These are phyloP conservation scores for Melanotaenia nigrans DNA, from an alignment of 2,797 vertebrate species.

Conservation along the genomic window DNA sequence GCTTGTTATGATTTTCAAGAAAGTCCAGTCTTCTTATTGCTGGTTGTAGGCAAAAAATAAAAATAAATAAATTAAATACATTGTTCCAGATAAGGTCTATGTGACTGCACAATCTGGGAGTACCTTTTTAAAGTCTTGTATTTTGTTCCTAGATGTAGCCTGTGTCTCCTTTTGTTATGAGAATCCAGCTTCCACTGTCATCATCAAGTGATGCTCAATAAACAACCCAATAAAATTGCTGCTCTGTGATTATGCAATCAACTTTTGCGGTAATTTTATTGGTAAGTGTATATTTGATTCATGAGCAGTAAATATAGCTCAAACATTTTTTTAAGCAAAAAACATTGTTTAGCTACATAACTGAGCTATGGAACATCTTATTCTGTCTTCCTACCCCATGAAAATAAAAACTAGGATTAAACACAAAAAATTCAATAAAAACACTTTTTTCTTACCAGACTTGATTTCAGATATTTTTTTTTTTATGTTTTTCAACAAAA, in stretches of 20 bases:
- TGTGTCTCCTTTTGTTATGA: too few relatives aligned
- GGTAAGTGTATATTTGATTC: background rate
- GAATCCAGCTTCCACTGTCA: conserved; percentile 15
- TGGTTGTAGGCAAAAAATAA: background rate
- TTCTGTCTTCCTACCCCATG: too few relatives aligned
- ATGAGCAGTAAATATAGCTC: background rate
- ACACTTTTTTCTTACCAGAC: too few relatives aligned
- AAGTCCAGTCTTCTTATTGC: background rate
- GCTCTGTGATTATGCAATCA: conserved; percentile 45
- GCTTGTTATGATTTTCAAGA: background rate
- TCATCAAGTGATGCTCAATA: conserved; percentile 18
- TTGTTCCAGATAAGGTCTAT: background rate
- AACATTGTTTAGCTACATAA: too few relatives aligned
- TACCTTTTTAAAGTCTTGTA: conserved; percentile 23
- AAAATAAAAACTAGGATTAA: too few relatives aligned
- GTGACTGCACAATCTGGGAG: background rate
- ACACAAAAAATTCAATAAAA: too few relatives aligned
- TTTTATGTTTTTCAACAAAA: too few relatives aligned
- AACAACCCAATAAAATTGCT: conserved; percentile 55
- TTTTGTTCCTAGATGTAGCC: conserved; percentile 29
- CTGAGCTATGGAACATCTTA: too few relatives aligned
- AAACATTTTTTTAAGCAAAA: too few relatives aligned
- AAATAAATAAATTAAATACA: background rate
- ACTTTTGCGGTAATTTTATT: background rate
- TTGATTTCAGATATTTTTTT: too few relatives aligned